A percentile compares a stretch with the other conserved stretches of the same genome.
These are phyloP conservation scores for Lepidocyrtinus sp. DNA, from an alignment of 2,888 invertebrate species.

Conservation along the genomic window DNA sequence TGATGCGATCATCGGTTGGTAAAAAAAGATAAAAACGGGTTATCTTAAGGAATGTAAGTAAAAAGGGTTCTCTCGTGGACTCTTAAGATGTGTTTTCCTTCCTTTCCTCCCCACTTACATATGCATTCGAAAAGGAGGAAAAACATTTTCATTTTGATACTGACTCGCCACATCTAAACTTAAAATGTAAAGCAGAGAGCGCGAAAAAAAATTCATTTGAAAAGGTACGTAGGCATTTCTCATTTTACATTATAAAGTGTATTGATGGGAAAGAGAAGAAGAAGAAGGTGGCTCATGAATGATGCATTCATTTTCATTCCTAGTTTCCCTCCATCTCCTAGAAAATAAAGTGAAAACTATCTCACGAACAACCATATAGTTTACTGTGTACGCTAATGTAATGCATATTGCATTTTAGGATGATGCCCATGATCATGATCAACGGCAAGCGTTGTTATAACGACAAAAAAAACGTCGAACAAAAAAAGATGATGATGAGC, in stretches of 20 bases:
- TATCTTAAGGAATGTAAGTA: slow-evolving; percentile 9
- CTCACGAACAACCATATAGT: no score
- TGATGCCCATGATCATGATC: neutral
- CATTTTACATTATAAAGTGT: slow-evolving; percentile 22
- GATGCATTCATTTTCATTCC: slow-evolving; percentile 37
- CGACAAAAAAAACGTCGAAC: no score
- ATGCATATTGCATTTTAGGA: slow-evolving; percentile 17
- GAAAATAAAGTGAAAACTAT: slow-evolving; percentile 28
- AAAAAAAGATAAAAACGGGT: neutral
- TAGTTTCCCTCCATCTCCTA: slow-evolving; percentile 21
- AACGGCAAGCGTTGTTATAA: neutral
- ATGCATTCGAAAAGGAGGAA: slow-evolving; percentile 14
- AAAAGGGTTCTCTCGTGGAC: neutral
- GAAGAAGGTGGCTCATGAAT: slow-evolving; percentile 46
- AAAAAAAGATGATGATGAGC: slow-evolving; percentile 3
- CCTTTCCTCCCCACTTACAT: slow-evolving; percentile 17
- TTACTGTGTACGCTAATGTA: slow-evolving; percentile 18
- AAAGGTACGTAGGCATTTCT: neutral
- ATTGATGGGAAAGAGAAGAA: slow-evolving; percentile 16
- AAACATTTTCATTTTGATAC: slow-evolving; percentile 20
- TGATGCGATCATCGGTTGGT: neutral
- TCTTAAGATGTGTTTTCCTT: slow-evolving; percentile 16
- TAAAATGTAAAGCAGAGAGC: slow-evolving; percentile 4
- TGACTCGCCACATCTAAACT: neutral
- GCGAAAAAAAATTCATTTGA: slow-evolving; percentile 6